Percentiles rank a stretch among this genome's conserved stretches.
These are phyloP conservation scores for Myotis yumanensis DNA, from an alignment of 2,113 vertebrate species.

Conservation along the genomic window DNA sequence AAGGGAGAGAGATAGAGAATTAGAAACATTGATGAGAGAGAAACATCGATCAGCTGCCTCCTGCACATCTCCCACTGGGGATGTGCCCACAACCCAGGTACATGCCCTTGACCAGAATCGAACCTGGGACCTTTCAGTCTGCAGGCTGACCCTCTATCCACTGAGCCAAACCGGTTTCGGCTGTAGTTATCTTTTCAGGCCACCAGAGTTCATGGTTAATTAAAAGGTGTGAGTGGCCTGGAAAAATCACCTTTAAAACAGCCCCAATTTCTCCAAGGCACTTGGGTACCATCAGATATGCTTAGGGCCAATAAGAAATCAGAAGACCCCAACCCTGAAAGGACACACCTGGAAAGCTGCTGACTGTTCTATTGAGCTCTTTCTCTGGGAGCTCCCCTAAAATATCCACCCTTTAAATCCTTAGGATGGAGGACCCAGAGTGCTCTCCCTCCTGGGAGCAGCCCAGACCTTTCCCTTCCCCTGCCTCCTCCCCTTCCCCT, in stretches of 20 bases:
- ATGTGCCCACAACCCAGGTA: too few species aligned
- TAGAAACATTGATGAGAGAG: too few species aligned
- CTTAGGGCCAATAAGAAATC: background rate
- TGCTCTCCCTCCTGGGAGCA: background rate
- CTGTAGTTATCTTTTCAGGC: background rate
- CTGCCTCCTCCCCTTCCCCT: background rate
- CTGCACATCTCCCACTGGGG: too few species aligned
- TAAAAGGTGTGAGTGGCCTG: background rate
- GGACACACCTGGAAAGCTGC: background rate
- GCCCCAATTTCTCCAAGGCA: background rate
- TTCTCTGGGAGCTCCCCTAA: background rate
- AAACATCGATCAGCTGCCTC: too few species aligned
- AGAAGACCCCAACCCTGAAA: background rate
- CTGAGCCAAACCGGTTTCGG: too few species aligned
- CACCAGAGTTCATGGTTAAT: constrained; percentile 28
- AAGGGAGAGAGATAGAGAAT: too few species aligned
- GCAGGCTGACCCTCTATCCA: too few species aligned
- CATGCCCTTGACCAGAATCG: too few species aligned
- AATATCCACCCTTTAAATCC: background rate
- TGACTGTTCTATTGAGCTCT: background rate
- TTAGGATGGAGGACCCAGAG: background rate
- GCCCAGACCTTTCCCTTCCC: background rate
- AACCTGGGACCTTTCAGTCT: too few species aligned
- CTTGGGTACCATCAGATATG: background rate
- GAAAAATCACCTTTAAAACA: constrained; percentile 1